A percentile compares a stretch with the other conserved stretches of the same genome.
These are phyloP conservation scores for Aegotheles bennettii DNA, from an alignment of 2,113 vertebrate genomes.

Conservation along the genomic window DNA sequence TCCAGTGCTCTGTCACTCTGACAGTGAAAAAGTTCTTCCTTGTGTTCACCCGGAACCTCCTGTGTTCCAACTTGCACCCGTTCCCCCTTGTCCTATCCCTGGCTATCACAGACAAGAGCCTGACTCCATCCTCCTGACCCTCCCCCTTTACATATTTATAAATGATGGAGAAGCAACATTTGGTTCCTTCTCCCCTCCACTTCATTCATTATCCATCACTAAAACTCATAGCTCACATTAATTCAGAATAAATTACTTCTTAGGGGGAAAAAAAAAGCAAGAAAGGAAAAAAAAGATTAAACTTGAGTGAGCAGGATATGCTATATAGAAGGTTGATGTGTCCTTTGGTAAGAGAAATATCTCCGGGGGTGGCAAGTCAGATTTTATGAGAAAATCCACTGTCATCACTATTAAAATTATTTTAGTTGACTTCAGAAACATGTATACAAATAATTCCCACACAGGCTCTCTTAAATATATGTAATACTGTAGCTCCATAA, in stretches of 20 bases:
- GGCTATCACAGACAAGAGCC: too few species aligned
- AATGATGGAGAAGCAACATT: neutral
- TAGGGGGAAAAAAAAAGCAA: accelerated
- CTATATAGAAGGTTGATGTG: neutral
- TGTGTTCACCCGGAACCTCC: too few species aligned
- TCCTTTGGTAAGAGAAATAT: neutral
- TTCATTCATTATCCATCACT: neutral
- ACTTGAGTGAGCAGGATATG: neutral
- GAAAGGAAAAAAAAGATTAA: neutral
- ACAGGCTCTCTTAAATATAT: neutral
- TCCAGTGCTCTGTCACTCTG: too few species aligned
- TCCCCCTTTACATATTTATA: too few species aligned
- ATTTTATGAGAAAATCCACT: neutral
- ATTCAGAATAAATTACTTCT: neutral
- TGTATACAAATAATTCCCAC: neutral
- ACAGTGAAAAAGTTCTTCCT: too few species aligned
- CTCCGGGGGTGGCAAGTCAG: neutral
- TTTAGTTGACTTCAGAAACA: neutral
- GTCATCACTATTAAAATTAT: neutral
- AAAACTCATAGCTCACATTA: neutral
- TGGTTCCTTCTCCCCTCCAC: neutral
- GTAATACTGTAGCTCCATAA: neutral
- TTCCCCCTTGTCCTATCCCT: too few species aligned
- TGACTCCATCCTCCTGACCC: too few species aligned
- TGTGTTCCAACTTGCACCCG: too few species aligned